Percentiles rank a stretch among this genome's conserved stretches.
Conservation (phyloP, 2,797 vertebrate genomes). For the Poliocrania exsul region DNA sequence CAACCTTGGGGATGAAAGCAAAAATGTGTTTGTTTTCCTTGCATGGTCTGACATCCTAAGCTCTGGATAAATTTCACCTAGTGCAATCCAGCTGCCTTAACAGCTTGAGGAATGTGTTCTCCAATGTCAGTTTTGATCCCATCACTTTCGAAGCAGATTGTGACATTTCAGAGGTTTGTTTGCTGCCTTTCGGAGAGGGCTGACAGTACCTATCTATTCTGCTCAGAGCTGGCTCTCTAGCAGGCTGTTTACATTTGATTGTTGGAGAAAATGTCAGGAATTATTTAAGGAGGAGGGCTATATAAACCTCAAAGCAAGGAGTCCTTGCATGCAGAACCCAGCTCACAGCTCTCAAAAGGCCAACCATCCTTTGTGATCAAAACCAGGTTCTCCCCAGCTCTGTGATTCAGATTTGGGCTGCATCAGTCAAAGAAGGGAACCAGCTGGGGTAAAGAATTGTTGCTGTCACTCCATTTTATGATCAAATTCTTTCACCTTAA, state of each 20-base stretch:
- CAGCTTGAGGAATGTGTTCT: constrained; percentile 63
- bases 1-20: constrained; percentile 61
- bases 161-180: constrained; percentile 70
- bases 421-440: constrained; percentile 30
- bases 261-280: constrained; percentile 60
- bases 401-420: constrained; percentile 60
- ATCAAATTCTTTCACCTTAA: constrained; percentile 56
- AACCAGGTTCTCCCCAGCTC: constrained; percentile 27
- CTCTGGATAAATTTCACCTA: constrained; percentile 66
- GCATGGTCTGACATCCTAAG: constrained; percentile 64
- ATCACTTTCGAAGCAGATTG: constrained; percentile 65
- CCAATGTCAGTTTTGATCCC: constrained; percentile 63
- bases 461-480: constrained; percentile 32
- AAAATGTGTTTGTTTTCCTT: constrained; percentile 63
- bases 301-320: constrained; percentile 61
- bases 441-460: not conserved
- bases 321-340: constrained; percentile 1
- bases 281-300: constrained; percentile 48
- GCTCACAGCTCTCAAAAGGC: constrained; percentile 58
- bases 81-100: constrained; percentile 69
- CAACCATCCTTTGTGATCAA: constrained; percentile 54
- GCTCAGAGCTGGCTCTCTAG: constrained; percentile 37
- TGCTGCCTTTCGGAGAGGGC: constrained; percentile 37
- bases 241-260: constrained; percentile 54
- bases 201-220: constrained; percentile 64